Percentiles rank a stretch among this genome's conserved stretches.
phyloP scores from a whole-genome alignment of 2,113 vertebrate species.

The Thalassoma bifasciatum region DNA sequence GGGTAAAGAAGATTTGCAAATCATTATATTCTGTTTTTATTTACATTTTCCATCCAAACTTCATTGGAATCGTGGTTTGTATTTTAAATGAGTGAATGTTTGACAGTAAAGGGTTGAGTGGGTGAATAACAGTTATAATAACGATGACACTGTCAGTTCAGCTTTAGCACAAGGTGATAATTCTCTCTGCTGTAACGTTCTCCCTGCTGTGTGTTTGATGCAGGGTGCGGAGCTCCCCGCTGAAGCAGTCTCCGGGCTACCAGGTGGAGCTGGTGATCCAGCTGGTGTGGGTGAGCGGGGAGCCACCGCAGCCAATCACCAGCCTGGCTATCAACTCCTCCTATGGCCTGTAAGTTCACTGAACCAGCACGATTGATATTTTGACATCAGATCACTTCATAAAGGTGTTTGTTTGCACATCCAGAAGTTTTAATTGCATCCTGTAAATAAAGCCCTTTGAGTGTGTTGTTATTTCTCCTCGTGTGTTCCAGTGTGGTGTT shows the following conservation, averaged over 20 bases:
- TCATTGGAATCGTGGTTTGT: too few species aligned
- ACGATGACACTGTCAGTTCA: constrained; percentile 4
- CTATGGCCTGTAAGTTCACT: constrained; percentile 91
- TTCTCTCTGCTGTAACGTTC: constrained; percentile 43
- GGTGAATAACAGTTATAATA: constrained; percentile 16
- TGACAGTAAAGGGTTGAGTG: constrained; percentile 10
- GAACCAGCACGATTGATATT: background rate
- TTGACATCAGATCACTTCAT: background rate
- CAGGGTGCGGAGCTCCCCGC: constrained; percentile 94
- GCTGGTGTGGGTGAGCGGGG: constrained; percentile 96
- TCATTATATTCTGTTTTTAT: too few species aligned
- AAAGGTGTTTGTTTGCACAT: too few species aligned
- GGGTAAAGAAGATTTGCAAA: too few species aligned
- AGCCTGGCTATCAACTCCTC: constrained; percentile 95
- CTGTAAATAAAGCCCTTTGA: constrained; percentile 1
- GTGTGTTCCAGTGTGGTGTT: constrained; percentile 90
- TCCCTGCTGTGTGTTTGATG: constrained; percentile 59
- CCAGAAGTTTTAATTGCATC: constrained; percentile 6
- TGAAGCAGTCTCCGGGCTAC: constrained; percentile 96
- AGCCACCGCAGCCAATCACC: constrained; percentile 98
- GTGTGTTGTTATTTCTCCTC: background rate
- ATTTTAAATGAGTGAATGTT: too few species aligned
- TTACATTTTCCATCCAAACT: too few species aligned
- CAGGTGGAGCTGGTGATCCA: constrained; percentile 97
- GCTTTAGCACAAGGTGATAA: constrained; percentile 25